Base-by-base conservation (phyloP, 2,113 vertebrate genomes). In the Leptocoma aspasia region DNA sequence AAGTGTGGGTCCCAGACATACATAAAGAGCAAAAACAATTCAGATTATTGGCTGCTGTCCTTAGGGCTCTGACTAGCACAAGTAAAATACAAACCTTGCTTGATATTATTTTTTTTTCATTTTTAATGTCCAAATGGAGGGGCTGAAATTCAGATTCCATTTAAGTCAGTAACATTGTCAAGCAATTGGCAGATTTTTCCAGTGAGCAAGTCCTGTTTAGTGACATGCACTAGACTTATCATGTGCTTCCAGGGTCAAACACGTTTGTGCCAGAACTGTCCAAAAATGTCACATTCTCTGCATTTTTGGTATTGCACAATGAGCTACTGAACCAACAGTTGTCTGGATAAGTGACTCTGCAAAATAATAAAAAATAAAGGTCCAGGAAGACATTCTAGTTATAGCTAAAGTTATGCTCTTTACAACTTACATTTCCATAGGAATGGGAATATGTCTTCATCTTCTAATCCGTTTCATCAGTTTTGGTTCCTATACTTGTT, bases 181-280 rank as follows among this genome's bases (percentile, higher is more conserved):
- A 70, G 19, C 5, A 47, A 6, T 11, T 49, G 19, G 8, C 26
- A 83, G 45, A 56, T 78, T 87, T 15, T 8, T 47, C 15, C 7
- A 28, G 9, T 60, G 20, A 33, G 9, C 4, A 54, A 76, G 10
- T 23, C 18, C 27, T 23, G 15, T 23, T 41, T 41, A 47, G 21
- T 14, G 45, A 45, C 0, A 1, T 28, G 8, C 12, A 30, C 6
- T 10, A 91, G 44, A 26, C 7, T 33, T 26, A 27, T 4, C 3
- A n/a, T 12, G 24, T 42, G 7, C 15, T 80, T 80, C 53, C 15
- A 56, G 35, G 9, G 13, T 72, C 15, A 65, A 64, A 72, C 7
- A 39, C 2, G 20, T 35, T 39, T 76, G 18, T 82, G 11, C 13
- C 31, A 49, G 41, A 86, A 35, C 6, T n/a, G 16, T 26, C 14